These are phyloP conservation scores for Grapholita molesta DNA, from an alignment of 1,140 invertebrate genomes.

Conservation along the genomic window DNA sequence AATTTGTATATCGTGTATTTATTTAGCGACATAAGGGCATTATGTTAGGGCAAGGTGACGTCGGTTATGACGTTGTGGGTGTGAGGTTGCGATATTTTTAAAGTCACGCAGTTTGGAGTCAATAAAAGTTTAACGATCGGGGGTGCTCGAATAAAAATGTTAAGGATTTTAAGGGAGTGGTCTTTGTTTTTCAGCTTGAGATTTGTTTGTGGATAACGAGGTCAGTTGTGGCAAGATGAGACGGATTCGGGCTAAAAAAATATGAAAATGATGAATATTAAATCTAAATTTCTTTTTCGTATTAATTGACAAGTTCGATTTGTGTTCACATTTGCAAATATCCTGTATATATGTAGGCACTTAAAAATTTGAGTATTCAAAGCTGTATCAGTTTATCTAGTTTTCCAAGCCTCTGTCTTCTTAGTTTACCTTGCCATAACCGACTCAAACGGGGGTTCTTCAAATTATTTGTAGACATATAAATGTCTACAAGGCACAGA, in stretches of 20 bases:
- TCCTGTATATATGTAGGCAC: too few species aligned
- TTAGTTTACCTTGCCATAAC: too few species aligned
- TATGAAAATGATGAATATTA: too few species aligned
- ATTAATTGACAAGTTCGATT: too few species aligned
- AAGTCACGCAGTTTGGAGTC: slow-evolving; percentile 72
- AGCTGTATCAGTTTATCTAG: too few species aligned
- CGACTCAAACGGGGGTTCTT: too few species aligned
- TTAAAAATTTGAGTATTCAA: too few species aligned
- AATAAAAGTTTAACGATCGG: slow-evolving; percentile 75
- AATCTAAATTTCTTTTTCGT: too few species aligned
- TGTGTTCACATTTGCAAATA: too few species aligned
- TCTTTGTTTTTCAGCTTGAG: slow-evolving; percentile 23
- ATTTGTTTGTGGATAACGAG: not conserved
- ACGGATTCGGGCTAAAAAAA: not conserved
- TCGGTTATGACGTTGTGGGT: not conserved
- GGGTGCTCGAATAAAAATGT: slow-evolving; percentile 69
- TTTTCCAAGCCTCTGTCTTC: too few species aligned
- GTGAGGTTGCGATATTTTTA: slow-evolving; percentile 52
- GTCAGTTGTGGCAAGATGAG: not conserved
- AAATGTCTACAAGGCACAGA: too few species aligned
- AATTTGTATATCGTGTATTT: slow-evolving; percentile 56
- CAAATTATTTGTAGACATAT: too few species aligned
- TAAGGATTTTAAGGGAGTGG: slow-evolving; percentile 48
- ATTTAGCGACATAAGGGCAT: not conserved
- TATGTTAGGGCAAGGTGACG: not conserved